A percentile compares a stretch with the other conserved stretches of the same genome.
These are phyloP conservation scores for Acleris cristana DNA, from an alignment of 2,888 invertebrate genomes.

Conservation along the genomic window DNA sequence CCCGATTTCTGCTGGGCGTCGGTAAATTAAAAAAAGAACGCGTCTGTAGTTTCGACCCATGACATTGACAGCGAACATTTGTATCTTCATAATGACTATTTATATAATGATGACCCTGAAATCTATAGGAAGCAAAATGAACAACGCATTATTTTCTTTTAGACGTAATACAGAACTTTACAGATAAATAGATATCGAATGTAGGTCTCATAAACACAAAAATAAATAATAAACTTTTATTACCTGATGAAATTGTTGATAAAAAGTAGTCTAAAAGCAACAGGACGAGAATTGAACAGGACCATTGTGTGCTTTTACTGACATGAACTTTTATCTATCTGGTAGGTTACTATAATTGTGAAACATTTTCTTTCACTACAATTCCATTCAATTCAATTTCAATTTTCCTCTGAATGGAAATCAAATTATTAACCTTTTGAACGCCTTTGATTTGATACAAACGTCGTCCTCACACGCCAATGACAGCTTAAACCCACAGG, in stretches of 20 bases:
- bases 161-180: background rate
- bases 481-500: too few species aligned
- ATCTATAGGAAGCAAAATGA: slow-evolving; percentile 58
- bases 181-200: too few species aligned
- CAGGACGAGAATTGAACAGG: slow-evolving; percentile 50
- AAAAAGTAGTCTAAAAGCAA: slow-evolving; percentile 47
- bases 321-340: slow-evolving; percentile 26
- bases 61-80: slow-evolving; percentile 64
- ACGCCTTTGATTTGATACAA: too few species aligned
- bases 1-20: slow-evolving; percentile 80
- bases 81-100: slow-evolving; percentile 61
- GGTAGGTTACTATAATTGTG: slow-evolving; percentile 25
- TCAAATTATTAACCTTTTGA: too few species aligned
- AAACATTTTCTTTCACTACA: slow-evolving; percentile 39
- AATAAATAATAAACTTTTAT: slow-evolving; percentile 4
- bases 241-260: slow-evolving; percentile 55
- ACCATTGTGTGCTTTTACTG: slow-evolving; percentile 52
- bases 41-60: slow-evolving; percentile 54
- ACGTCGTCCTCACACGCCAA: too few species aligned
- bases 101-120: slow-evolving; percentile 82
- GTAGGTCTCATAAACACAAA: too few species aligned
- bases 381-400: slow-evolving; percentile 33
- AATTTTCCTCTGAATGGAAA: too few species aligned
- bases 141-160: slow-evolving; percentile 3
- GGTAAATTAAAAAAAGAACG: slow-evolving; percentile 70